These are phyloP conservation scores for Drosophila virilis DNA, from an alignment of 1,140 invertebrate species.

Conservation along the genomic window DNA sequence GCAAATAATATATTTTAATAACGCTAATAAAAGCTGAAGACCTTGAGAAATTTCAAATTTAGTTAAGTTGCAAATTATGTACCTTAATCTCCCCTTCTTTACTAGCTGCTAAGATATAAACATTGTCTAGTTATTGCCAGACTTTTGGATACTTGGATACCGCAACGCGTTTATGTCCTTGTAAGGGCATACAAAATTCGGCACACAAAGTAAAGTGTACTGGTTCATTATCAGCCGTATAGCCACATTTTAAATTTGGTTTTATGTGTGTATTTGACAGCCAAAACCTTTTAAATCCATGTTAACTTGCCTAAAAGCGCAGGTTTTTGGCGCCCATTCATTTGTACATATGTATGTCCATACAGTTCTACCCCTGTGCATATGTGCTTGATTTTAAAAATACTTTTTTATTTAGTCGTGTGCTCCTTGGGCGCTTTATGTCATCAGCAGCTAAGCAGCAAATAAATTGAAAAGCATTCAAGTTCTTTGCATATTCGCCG, in stretches of 20 bases:
- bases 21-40: no score
- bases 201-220: no score
- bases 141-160: no score
- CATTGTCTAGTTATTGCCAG: no score
- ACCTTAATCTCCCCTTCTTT: no score
- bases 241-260: conserved; percentile 47
- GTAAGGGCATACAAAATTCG: no score
- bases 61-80: no score
- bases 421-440: conserved; percentile 58
- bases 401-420: conserved; percentile 30
- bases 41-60: no score
- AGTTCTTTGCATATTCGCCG: conserved; percentile 31
- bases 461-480: conserved; percentile 74
- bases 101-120: no score
- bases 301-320: conserved; percentile 80
- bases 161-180: no score
- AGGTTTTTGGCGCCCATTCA: conserved; percentile 65
- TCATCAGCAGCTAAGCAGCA: conserved; percentile 72
- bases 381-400: conserved; percentile 28
- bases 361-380: neutral
- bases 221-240: conserved; percentile 70
- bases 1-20: no score
- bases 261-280: conserved; percentile 66
- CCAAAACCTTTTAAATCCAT: conserved; percentile 83
- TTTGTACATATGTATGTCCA: conserved; percentile 22